Percentiles rank a stretch among this genome's conserved stretches.
phyloP scores from a whole-genome alignment of 2,797 vertebrate species.

The Phoxinus dragarum region DNA sequence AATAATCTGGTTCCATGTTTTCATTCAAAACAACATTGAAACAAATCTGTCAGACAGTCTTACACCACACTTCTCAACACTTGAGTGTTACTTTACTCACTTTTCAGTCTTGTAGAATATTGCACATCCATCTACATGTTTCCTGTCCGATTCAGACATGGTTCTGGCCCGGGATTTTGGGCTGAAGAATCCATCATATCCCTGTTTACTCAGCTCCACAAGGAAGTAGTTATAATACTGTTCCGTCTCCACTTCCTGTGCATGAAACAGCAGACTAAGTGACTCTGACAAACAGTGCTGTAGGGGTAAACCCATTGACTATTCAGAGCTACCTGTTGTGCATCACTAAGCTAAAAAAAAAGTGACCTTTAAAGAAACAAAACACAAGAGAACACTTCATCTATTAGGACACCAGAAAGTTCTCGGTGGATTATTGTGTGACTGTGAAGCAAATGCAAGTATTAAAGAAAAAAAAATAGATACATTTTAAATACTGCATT shows the following conservation, averaged over 20 bases:
- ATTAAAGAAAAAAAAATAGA: background rate
- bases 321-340: slow-evolving; percentile 13
- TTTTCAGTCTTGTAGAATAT: slow-evolving; percentile 97
- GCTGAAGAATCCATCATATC: slow-evolving; percentile 97
- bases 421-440: too few relatives aligned
- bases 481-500: background rate
- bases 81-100: slow-evolving; percentile 75
- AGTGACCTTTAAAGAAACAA: slow-evolving; percentile 15
- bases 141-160: slow-evolving; percentile 97
- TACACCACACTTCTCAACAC: background rate
- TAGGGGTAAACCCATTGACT: background rate
- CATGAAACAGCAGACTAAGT: background rate
- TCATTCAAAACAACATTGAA: background rate
- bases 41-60: background rate
- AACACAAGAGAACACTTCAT: background rate
- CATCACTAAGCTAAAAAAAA: background rate
- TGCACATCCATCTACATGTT: slow-evolving; percentile 97
- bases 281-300: background rate
- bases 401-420: background rate
- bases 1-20: too few relatives aligned
- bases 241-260: slow-evolving; percentile 95
- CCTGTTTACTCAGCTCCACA: slow-evolving; percentile 93
- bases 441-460: too few relatives aligned
- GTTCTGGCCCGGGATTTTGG: slow-evolving; percentile 97
- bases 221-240: slow-evolving; percentile 97